Evolutionary conservation across 2,888 invertebrate species (phyloP).

Genomic region (Blastobasis adustella): DNA sequence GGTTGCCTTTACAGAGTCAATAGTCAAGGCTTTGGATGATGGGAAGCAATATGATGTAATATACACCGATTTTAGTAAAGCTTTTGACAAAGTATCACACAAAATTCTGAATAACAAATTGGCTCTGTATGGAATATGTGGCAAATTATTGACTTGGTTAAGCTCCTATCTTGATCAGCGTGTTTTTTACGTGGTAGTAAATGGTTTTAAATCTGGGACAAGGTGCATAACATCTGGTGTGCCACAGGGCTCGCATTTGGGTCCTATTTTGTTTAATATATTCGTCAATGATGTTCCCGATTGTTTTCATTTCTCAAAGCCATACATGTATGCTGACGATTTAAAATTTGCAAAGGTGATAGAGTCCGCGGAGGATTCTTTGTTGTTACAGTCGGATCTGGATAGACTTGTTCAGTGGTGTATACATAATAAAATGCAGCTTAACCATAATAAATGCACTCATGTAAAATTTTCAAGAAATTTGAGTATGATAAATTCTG

Average conservation of each 20-base stretch:
- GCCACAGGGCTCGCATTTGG: constrained; percentile 14
- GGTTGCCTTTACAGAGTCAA: constrained; percentile 3
- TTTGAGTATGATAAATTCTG: no score
- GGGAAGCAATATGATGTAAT: constrained; percentile 6
- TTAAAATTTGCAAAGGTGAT: no score
- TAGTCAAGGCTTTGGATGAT: constrained; percentile 5
- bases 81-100: constrained; percentile 7
- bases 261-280: constrained; percentile 1
- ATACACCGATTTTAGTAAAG: constrained; percentile 9
- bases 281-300: no score
- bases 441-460: no score
- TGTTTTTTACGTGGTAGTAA: constrained; percentile 6
- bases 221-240: constrained; percentile 5
- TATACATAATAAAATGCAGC: no score
- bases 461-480: no score
- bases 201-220: constrained; percentile 4
- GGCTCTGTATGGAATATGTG: constrained; percentile 1
- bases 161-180: constrained; percentile 5
- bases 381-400: no score
- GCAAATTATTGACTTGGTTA: constrained; percentile 7
- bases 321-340: no score
- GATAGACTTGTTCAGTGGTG: no score
- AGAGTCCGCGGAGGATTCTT: no score
- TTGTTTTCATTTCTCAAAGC: no score
- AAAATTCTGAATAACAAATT: constrained; percentile 1